Conservation (phyloP, 2,888 invertebrate genomes). For the Thymelicus acteon region DNA sequence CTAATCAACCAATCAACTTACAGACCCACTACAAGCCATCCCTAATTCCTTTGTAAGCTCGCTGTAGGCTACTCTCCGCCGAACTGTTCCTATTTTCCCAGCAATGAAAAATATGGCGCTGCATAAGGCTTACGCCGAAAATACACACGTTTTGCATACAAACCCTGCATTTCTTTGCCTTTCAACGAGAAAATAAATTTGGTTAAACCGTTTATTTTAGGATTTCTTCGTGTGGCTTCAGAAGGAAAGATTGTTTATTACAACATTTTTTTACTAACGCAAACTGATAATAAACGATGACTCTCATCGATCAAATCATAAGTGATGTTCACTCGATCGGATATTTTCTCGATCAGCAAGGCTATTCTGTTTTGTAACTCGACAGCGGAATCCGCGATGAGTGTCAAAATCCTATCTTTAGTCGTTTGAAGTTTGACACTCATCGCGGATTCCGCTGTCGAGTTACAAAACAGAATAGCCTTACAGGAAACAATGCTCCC, state of each 20-base stretch:
- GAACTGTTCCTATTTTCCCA: neutral
- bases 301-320: neutral
- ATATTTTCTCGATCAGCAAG: no score
- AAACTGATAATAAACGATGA: neutral
- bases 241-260: no score
- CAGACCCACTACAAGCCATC: neutral
- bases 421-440: no score
- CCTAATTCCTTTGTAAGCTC: neutral
- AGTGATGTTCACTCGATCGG: neutral
- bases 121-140: neutral
- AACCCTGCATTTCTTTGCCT: neutral
- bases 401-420: no score
- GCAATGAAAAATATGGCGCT: neutral
- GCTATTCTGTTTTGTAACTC: no score
- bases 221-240: no score
- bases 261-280: no score
- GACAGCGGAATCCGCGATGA: no score
- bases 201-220: neutral
- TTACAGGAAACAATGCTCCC: no score
- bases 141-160: neutral
- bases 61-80: neutral
- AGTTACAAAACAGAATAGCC: no score
- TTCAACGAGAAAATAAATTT: neutral
- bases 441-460: no score
- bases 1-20: neutral